phyloP scores from a whole-genome alignment of 2,888 invertebrate genomes.

The Anthoptus insignis region DNA sequence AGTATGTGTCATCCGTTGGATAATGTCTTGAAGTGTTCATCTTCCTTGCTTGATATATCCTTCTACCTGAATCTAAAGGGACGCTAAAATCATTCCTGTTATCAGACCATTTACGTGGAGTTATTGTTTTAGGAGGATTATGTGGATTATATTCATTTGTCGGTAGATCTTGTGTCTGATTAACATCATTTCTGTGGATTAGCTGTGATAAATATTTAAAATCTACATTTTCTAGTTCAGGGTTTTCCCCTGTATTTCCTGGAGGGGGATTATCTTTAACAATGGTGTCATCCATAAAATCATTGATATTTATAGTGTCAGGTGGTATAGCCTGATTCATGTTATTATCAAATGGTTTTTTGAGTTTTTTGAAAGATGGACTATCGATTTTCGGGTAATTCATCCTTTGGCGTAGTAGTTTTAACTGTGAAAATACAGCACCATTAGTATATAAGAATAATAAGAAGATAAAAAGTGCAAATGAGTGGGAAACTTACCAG shows the following conservation, averaged over 20 bases:
- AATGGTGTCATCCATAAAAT: conserved; percentile 1
- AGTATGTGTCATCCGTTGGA: conserved; percentile 63
- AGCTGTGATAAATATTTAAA: conserved; percentile 76
- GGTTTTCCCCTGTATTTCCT: conserved; percentile 45
- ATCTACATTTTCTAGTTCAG: conserved; percentile 58
- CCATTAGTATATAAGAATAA: not conserved
- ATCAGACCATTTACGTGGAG: conserved; percentile 38
- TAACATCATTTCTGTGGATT: conserved; percentile 68
- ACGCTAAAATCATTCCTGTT: conserved; percentile 36
- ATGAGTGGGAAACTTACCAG: conserved; percentile 51
- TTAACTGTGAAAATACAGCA: conserved; percentile 53
- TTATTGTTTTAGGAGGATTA: conserved; percentile 40
- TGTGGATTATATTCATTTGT: conserved; percentile 49
- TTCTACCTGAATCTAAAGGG: conserved; percentile 40
- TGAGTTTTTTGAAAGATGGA: conserved; percentile 48
- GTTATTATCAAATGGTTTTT: conserved; percentile 41
- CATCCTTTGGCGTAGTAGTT: conserved; percentile 55
- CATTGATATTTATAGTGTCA: conserved; percentile 3
- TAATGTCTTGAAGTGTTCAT: conserved; percentile 43
- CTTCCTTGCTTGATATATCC: conserved; percentile 33
- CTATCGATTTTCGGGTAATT: conserved; percentile 31
- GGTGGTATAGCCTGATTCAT: conserved; percentile 8
- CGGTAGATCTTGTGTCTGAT: conserved; percentile 51
- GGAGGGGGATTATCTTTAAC: not conserved
- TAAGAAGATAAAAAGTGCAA: not conserved